phyloP scores from a whole-genome alignment of 2,888 invertebrate genomes.

The Oligia strigilis region DNA sequence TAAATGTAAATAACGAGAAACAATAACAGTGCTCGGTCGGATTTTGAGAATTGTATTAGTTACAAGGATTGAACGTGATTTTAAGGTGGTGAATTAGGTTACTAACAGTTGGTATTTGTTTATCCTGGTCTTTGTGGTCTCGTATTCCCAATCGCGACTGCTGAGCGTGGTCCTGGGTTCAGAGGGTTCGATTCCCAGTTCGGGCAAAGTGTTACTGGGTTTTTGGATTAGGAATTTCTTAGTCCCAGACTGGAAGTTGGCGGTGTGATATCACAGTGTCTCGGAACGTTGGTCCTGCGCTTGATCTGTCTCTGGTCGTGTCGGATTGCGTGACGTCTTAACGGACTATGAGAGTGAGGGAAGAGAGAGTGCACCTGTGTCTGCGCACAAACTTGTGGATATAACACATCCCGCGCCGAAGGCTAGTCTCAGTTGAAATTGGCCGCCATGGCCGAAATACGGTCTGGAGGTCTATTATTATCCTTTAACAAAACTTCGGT shows the following conservation, averaged over 20 bases:
- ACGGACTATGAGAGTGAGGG: not conserved
- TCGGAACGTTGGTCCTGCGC: not conserved
- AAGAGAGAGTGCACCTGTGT: too few species aligned
- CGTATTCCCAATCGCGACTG: not conserved
- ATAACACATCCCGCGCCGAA: too few species aligned
- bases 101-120: not conserved
- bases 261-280: not conserved
- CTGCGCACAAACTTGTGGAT: not conserved
- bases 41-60: slow-evolving; percentile 59
- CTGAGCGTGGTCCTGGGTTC: not conserved
- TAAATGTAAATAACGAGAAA: slow-evolving; percentile 63
- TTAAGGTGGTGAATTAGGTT: slow-evolving; percentile 11
- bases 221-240: not conserved
- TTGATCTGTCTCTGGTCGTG: not conserved
- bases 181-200: not conserved
- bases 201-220: not conserved
- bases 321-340: not conserved
- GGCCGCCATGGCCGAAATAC: too few species aligned
- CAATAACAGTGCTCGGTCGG: slow-evolving; percentile 40
- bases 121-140: not conserved
- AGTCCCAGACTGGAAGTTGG: not conserved
- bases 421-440: too few species aligned
- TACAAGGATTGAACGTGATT: slow-evolving; percentile 29
- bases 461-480: too few species aligned
- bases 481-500: not conserved